Evolutionary conservation across 1,140 invertebrate species (phyloP), one percentile per base, ranked within the genome.

Genomic region (Meloidogyne chitwoodi): DNA sequence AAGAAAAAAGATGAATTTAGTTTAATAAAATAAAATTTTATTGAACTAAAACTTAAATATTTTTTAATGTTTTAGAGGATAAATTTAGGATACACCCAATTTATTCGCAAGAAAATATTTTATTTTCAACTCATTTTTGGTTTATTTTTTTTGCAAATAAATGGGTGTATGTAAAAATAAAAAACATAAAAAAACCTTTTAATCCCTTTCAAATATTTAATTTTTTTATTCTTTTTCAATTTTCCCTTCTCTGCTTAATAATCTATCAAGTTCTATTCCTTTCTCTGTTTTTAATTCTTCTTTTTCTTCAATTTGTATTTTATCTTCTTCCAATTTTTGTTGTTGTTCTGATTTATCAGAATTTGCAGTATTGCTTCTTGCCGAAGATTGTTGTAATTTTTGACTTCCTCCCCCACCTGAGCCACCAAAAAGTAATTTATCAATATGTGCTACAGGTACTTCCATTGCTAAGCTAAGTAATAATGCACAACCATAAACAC

Each of bases 391-490:
- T 73, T 16, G 19, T 74, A 38, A 38, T 69, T 34, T 26, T 76
- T 56, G 38, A 29, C 19, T 31, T 44, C 62, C 61, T n/a, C 38
- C 44, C 8, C 31, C 77, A 6, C 63, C 34, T 12, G 31, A 65
- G 3, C 61, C 77, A 72, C 61, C 77, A 72, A 83, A 84, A 12
- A 87, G n/a, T 44, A 86, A 66, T 73, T 81, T 83, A 64, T 87
- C 85, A 14, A 87, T 62, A 63, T 84, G 68, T 12, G 74, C 77
- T 2, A 87, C 79, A n/a, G 85, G 85, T 67, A 83, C 68, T 67
- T 86, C 85, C 65, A 87, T 83, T 22, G 82, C 82, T 16, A 86
- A 62, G 11, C 78, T 71, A 34, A 86, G 62, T 63, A 87, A 68
- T 31, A 86, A 78, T 6, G 85, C 82, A 14, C 77, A 69, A 3